These are phyloP conservation scores for Neogale vison DNA, from an alignment of 2,113 vertebrate genomes.

Conservation along the genomic window DNA sequence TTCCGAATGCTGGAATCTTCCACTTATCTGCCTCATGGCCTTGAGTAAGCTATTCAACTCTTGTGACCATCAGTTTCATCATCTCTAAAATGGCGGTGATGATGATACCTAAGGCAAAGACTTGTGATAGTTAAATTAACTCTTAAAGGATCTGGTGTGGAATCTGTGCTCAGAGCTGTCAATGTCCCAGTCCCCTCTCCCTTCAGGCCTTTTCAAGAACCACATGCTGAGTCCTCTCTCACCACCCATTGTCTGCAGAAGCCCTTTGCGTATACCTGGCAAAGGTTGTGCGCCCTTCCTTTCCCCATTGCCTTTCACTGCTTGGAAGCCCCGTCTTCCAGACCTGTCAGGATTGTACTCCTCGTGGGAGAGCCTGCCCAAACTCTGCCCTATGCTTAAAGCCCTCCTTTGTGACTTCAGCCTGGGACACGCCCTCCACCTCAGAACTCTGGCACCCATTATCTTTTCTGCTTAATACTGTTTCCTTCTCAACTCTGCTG, in stretches of 20 bases:
- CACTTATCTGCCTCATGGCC: neutral
- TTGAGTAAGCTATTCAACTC: neutral
- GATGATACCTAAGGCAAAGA: neutral
- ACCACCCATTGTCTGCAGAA: neutral
- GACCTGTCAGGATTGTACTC: neutral
- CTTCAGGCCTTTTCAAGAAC: neutral
- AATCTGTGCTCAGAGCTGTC: neutral
- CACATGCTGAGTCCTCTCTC: neutral
- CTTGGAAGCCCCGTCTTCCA: neutral
- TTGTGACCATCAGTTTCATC: neutral
- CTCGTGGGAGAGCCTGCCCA: neutral
- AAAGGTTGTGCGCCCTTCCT: neutral
- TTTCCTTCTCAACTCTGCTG: neutral
- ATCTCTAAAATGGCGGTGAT: neutral
- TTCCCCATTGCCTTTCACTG: neutral
- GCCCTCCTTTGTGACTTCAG: too few relatives aligned
- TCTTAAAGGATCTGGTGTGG: neutral
- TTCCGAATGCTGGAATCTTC: neutral
- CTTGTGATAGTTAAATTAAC: neutral
- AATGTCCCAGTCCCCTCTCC: neutral
- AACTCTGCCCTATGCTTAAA: neutral
- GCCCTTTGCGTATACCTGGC: rapidly evolving
- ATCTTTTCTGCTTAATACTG: neutral
- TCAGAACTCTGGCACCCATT: neutral
- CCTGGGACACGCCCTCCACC: neutral